Percentiles rank a stretch among this genome's conserved stretches.
phyloP scores from a whole-genome alignment of 2,113 vertebrate species.

The Bothrops jararaca region DNA sequence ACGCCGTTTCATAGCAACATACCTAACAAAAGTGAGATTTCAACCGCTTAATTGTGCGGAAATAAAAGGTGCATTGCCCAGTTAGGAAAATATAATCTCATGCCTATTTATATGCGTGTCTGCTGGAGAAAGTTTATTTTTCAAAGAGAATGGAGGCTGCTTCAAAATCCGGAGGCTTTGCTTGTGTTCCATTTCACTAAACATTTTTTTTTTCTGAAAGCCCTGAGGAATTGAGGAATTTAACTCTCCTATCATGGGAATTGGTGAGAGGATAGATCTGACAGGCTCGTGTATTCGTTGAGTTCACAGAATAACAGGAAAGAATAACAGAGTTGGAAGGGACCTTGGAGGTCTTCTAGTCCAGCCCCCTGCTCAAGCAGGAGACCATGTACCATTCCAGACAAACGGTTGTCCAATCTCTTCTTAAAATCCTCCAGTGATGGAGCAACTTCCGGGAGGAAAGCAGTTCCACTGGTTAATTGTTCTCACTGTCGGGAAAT shows the following conservation, averaged over 20 bases:
- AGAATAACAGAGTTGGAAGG: not conserved
- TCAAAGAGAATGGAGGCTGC: not conserved
- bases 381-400: not conserved
- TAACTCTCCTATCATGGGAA: constrained; percentile 52
- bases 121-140: not conserved
- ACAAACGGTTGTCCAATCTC: not conserved
- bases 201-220: constrained; percentile 28
- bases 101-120: not conserved
- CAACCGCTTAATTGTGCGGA: not conserved
- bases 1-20: constrained; percentile 10
- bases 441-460: not conserved
- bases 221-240: constrained; percentile 43
- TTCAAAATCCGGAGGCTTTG: not conserved
- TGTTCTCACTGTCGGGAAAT: not conserved
- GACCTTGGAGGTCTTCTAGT: too few relatives aligned
- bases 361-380: too few relatives aligned
- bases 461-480: not conserved
- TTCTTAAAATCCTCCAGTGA: not conserved
- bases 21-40: not conserved
- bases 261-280: constrained; percentile 63
- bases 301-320: constrained; percentile 17
- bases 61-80: not conserved
- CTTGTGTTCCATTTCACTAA: not conserved
- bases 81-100: not conserved
- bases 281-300: constrained; percentile 28